Conservation (phyloP, 92 coral and sea anemone genomes). For the Porites cylindrica region DNA sequence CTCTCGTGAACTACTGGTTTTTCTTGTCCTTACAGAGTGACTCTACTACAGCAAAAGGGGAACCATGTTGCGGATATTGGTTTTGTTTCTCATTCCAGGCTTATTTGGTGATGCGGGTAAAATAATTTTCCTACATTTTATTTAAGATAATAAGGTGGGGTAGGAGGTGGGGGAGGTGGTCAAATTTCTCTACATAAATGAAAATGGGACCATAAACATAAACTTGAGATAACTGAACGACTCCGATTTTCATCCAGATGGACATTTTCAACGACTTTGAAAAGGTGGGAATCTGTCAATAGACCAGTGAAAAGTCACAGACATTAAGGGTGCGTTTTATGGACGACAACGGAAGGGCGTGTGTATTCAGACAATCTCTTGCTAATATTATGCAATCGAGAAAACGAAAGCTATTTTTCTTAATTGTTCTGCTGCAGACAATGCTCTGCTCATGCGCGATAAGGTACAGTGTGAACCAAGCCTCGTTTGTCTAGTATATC, state of each 20-base stretch:
- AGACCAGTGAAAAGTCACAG: background rate
- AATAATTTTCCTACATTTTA: background rate
- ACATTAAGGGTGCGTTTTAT: background rate
- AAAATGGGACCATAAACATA: background rate
- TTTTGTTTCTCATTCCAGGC: constrained; percentile 12
- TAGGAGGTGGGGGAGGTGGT: too few relatives aligned
- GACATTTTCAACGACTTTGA: background rate
- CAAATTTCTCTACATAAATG: background rate
- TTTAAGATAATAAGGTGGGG: too few relatives aligned
- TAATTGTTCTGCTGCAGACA: too few relatives aligned
- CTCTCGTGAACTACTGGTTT: too few relatives aligned
- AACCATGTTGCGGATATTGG: constrained; percentile 1
- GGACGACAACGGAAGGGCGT: background rate
- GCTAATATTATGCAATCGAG: too few relatives aligned
- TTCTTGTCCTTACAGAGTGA: too few relatives aligned
- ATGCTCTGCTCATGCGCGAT: too few relatives aligned
- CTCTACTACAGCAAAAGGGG: too few relatives aligned
- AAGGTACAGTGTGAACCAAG: too few relatives aligned
- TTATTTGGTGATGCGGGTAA: background rate
- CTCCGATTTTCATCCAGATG: background rate
- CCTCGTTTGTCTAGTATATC: too few relatives aligned
- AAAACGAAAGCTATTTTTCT: too few relatives aligned
- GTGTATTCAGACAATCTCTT: background rate
- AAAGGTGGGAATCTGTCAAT: background rate
- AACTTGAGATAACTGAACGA: background rate